Base-by-base conservation (phyloP, 2,888 invertebrate genomes). In the Adelognathus sp. region DNA sequence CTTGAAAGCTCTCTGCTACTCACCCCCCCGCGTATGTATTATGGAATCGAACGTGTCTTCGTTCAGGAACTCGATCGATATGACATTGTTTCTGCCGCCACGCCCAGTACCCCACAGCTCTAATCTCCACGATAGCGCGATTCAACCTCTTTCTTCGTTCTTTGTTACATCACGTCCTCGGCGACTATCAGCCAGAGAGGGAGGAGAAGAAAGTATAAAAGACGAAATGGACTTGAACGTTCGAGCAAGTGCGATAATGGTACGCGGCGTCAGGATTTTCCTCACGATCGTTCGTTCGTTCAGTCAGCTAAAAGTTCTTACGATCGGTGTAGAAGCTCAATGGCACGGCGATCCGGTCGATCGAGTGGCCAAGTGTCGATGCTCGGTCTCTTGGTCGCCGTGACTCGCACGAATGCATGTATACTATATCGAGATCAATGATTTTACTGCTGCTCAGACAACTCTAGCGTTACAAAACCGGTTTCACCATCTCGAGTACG, bases 81-180 rank as follows among this genome's bases (percentile, higher is more conserved):
- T 82, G 79, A 83, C 86, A 85, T 86, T 87, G 87, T 87, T 80
- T 81, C n/a, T n/a, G n/a, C 79, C 79, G 70, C 85, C 83, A 74
- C 86, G 81, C 85, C 84, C 84, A 70, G 41, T 16, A 39, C 39
- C 52, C 27, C 50, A n/a, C n/a, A n/a, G n/a, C n/a, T 33, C 39
- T 66, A 78, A 71, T 67, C 46, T 60, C 58, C 64, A 81, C 52
- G 31, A 39, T 31, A 64, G 27, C 64, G 78, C 52, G 31, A 39
- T 31, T 58, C 18, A 39, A 14, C 44, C 44, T 41, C 39, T n/a
- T 14, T 33, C 18, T n/a, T 27, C 36, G 16, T 61, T 71, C 39
- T 39, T 58, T 64, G 56, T 72, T 64, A 29, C 24, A 16, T 27
- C 14, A 44, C 41, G 9, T 21, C 33, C 52, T 29, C 41, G 31